A percentile compares a stretch with the other conserved stretches of the same genome.
Conservation (phyloP, 2,888 invertebrate species). For the Linnaemya tessellans region DNA sequence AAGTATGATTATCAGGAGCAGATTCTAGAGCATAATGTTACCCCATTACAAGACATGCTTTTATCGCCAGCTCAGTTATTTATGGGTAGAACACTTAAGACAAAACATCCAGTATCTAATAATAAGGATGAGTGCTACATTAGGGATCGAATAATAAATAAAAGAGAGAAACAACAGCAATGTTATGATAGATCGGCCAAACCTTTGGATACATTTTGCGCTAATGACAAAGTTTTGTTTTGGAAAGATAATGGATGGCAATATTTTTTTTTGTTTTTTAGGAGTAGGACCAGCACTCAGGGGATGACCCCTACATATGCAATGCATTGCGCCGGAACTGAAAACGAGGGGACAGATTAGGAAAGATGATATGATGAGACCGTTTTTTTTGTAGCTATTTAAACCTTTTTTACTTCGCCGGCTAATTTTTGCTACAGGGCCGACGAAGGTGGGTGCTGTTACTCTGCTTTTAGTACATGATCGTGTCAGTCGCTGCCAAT, state of each 20-base stretch:
- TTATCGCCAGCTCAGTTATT: constrained; percentile 27
- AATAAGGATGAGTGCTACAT: background rate
- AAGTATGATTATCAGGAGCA: background rate
- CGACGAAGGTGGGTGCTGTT: too few relatives aligned
- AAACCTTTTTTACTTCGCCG: too few relatives aligned
- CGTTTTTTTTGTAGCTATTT: too few relatives aligned
- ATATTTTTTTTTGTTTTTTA: too few relatives aligned
- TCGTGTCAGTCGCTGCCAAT: too few relatives aligned
- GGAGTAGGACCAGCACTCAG: too few relatives aligned
- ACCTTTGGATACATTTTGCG: background rate
- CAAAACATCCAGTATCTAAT: constrained; percentile 33
- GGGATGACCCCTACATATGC: too few relatives aligned
- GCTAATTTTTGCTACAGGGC: too few relatives aligned
- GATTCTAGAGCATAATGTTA: constrained; percentile 22
- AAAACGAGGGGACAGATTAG: too few relatives aligned
- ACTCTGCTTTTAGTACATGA: too few relatives aligned
- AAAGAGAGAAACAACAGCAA: constrained; percentile 12
- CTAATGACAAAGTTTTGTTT: constrained; percentile 5
- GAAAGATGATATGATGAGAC: too few relatives aligned
- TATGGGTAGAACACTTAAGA: constrained; percentile 34
- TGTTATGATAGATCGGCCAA: constrained; percentile 4
- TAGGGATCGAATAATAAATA: background rate
- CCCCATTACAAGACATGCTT: constrained; percentile 10
- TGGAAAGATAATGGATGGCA: constrained; percentile 3
- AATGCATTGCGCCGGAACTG: too few relatives aligned